Evolutionary conservation across 2,888 invertebrate species (phyloP).

Genomic region (Dorcus hopei): DNA sequence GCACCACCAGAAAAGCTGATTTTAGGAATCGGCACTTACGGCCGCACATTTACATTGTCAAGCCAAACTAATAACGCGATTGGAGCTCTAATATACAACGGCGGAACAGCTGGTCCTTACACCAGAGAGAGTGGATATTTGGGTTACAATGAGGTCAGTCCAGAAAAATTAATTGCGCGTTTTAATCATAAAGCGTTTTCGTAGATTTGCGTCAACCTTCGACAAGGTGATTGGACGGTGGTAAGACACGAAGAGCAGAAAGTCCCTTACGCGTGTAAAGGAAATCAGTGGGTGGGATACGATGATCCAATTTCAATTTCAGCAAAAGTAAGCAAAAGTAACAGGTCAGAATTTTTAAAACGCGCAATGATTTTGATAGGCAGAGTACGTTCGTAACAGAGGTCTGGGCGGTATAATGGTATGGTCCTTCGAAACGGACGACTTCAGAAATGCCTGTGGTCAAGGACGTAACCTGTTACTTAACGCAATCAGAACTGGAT

Average conservation of each 20-base stretch:
- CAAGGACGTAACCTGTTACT: conserved; percentile 57
- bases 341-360: too few species aligned
- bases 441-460: conserved; percentile 63
- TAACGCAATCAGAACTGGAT: conserved; percentile 46
- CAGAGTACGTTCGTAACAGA: background rate
- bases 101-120: conserved; percentile 61
- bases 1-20: conserved; percentile 61
- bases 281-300: conserved; percentile 46
- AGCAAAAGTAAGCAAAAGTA: conserved; percentile 40
- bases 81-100: conserved; percentile 57
- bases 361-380: too few species aligned
- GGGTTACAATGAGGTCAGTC: background rate
- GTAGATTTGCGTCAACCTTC: conserved; percentile 35
- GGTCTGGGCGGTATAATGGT: conserved; percentile 65
- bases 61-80: conserved; percentile 49
- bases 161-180: too few species aligned
- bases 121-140: conserved; percentile 60
- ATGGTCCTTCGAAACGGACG: conserved; percentile 81
- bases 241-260: conserved; percentile 43
- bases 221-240: conserved; percentile 31
- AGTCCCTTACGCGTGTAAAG: conserved; percentile 48
- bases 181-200: too few species aligned
- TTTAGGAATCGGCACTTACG: conserved; percentile 69
- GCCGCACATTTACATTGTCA: conserved; percentile 60
- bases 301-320: conserved; percentile 43